Evolutionary conservation across 2,797 vertebrate genomes (phyloP), one percentile per base, ranked within the genome.

Genomic region (Dicrostonyx torquatus): DNA sequence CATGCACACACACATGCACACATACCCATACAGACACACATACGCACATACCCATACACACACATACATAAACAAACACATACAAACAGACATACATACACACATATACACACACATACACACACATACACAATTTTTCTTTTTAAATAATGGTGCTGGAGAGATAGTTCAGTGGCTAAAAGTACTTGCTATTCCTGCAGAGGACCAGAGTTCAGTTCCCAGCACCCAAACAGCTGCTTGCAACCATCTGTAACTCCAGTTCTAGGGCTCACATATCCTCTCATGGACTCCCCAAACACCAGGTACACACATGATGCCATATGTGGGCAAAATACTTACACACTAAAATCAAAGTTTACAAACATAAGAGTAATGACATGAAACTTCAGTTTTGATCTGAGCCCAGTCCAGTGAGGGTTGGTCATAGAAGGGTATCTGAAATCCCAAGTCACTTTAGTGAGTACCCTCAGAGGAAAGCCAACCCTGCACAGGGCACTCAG

Each of bases 401-500:
- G 53, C 26, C 76, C 84, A 34, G 3, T 58, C 31, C 53, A 45
- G 60, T 2, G 29, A n/a, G 31, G 43, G 17, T n/a, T 26, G 55
- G 20, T 43, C 66, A 53, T 11, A 0, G 5, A 64, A 22, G 40
- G 29, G 62, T 31, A 1, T 88, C 9, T 31, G 60, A 55, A 75
- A n/a, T 13, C 77, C 17, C n/a, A 53, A 26, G 64, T 90, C 75
- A 58, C 68, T 68, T 88, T 18, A n/a, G 55, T 31, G 40, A 4
- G 31, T 20, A 2, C 31, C 45, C 50, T 82, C 9, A 3, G 14
- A 9, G 20, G 29, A 5, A 18, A 48, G 14, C 14, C 22, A 2
- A 29, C 22, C 20, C 31, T 13, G 0, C 1, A 17, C 4, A 11
- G 22, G 29, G 5, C 0, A 0, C 14, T 70, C 17, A 26, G 75